These are phyloP conservation scores for Eupeodes luniger DNA, from an alignment of 2,888 invertebrate genomes.

Conservation along the genomic window DNA sequence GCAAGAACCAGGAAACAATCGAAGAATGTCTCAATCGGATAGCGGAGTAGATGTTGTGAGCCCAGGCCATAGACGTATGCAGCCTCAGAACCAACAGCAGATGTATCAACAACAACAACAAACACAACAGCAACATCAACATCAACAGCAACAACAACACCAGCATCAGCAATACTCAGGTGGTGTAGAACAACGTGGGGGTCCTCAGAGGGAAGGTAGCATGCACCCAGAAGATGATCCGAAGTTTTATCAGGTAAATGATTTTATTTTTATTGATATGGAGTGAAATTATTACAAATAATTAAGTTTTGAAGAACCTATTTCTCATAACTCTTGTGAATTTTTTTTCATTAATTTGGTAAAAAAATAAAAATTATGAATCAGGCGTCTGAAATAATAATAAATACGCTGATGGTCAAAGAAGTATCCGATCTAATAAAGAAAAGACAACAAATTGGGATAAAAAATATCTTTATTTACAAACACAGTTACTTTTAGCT, in stretches of 20 bases:
- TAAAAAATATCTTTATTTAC: too few species aligned
- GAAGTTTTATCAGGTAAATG: conserved; percentile 85
- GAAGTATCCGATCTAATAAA: too few species aligned
- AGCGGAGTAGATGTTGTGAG: conserved; percentile 84
- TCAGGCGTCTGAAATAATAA: too few species aligned
- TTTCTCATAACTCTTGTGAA: too few species aligned
- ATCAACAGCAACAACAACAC: conserved; percentile 77
- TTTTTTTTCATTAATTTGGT: too few species aligned
- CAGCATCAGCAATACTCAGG: conserved; percentile 79
- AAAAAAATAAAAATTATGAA: too few species aligned
- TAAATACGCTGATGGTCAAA: too few species aligned
- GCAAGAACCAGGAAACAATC: conserved; percentile 87
- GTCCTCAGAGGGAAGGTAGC: conserved; percentile 80
- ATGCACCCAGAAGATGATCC: conserved; percentile 88
- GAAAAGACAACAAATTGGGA: too few species aligned
- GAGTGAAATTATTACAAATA: too few species aligned
- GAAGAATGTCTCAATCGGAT: conserved; percentile 86
- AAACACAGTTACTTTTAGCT: too few species aligned
- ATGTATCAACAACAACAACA: conserved; percentile 83
- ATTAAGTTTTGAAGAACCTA: too few species aligned
- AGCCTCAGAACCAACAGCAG: conserved; percentile 83
- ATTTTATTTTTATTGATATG: not conserved
- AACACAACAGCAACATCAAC: conserved; percentile 78
- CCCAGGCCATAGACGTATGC: conserved; percentile 82
- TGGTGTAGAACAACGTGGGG: conserved; percentile 49